Evolutionary conservation across 1,140 invertebrate genomes (phyloP).

Genomic region (Mamestra configurata): DNA sequence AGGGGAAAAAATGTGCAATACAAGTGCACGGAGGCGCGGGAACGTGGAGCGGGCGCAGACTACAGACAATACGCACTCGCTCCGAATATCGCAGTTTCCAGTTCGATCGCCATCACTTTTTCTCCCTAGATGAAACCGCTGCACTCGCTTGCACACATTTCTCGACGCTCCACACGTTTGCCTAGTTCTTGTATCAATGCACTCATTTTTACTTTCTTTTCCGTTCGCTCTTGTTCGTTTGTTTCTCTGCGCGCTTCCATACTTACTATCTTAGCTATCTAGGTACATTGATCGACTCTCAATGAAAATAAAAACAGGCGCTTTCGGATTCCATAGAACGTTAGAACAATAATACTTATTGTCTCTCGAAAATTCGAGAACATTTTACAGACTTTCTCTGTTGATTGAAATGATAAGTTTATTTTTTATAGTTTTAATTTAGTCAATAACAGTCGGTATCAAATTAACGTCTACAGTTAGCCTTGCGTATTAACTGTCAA

Average conservation of each 20-base stretch:
- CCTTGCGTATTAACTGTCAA: no score
- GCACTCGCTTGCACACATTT: constrained; percentile 79
- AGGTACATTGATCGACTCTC: constrained; percentile 20
- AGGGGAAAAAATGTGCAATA: constrained; percentile 79
- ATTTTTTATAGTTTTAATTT: neutral
- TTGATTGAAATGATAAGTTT: neutral
- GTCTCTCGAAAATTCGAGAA: constrained; percentile 49
- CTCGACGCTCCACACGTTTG: constrained; percentile 73
- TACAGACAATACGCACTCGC: constrained; percentile 72
- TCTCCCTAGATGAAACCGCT: constrained; percentile 74
- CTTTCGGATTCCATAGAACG: constrained; percentile 47
- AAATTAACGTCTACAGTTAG: no score
- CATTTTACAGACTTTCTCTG: neutral
- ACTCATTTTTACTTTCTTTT: constrained; percentile 88
- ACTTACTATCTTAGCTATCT: constrained; percentile 43
- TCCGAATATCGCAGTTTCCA: constrained; percentile 77
- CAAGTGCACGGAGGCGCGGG: constrained; percentile 73
- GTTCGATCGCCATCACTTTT: constrained; percentile 78
- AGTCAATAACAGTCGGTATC: neutral
- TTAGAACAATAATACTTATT: neutral
- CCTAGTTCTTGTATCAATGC: constrained; percentile 82
- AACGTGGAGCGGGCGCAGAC: constrained; percentile 53
- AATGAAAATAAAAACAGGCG: constrained; percentile 62
- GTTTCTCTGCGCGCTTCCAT: constrained; percentile 60
- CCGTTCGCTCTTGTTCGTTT: constrained; percentile 83